Base-by-base conservation (phyloP, 2,113 vertebrate genomes). In the Labrus mixtus region DNA sequence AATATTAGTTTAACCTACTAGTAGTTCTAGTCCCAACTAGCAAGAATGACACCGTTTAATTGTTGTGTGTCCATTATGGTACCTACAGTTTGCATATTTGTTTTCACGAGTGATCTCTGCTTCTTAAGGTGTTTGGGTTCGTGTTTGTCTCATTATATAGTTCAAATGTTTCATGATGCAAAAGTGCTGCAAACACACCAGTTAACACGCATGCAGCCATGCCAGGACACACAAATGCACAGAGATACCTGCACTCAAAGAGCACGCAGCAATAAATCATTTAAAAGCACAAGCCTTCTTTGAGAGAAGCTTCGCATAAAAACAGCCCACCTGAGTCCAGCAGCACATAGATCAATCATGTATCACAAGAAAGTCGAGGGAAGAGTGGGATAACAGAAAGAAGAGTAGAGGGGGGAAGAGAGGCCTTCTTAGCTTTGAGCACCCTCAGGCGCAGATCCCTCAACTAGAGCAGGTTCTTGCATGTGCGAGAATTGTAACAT, bases 271-370 rank as follows among this genome's bases (percentile, higher is more conserved):
- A 58, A 93, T 93, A 87, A 91, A 94, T 93, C 80, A 92, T 93
- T 91, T 76, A 92, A 33, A 82, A 85, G 68, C 86, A 55, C 71
- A 65, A 82, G 87, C 80, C 83, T 83, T 89, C 73, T 77, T 58
- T 75, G 82, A 88, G 79, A 88, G 90, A 84, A 64, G 80, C 83
- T 79, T 81, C 37, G 33, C 68, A 89, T 89, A 84, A 89, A 89
- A 89, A 91, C 81, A 87, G 91, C 84, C 76, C 89, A 88, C 88
- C 89, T 89, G 89, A 91, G 90, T 91, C 88, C 76, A 36, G 80
- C 87, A 68, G 88, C 85, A 76, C 76, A 84, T 3, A 90, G 85
- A 93, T 94, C 92, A 92, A 90, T 92, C 86, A 90, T 78, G 78
- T 84, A 87, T 86, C 88, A 89, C 51, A 84, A 79, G 77, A 87